Evolutionary conservation across 2,888 invertebrate species (phyloP).

Genomic region (Pseudolycoriella hygida): DNA sequence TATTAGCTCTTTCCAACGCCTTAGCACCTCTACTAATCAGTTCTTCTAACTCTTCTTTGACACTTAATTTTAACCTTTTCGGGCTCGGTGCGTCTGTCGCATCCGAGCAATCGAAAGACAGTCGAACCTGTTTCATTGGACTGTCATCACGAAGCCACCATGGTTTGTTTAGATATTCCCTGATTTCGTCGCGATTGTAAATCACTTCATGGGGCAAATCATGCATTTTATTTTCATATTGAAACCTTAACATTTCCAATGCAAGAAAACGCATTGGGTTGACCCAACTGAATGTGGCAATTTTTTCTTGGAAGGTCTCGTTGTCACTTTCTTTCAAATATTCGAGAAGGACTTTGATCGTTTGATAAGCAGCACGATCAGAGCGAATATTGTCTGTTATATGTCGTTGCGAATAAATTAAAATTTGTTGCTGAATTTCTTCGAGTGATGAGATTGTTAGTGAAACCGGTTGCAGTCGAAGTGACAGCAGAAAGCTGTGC

Average conservation of each 20-base stretch:
- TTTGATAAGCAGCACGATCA: slow-evolving; percentile 1
- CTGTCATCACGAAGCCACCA: slow-evolving; percentile 18
- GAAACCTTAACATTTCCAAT: slow-evolving; percentile 8
- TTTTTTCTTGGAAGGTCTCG: background rate
- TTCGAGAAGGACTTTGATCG: slow-evolving; percentile 1
- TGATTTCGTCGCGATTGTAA: slow-evolving; percentile 17
- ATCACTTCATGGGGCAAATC: slow-evolving; percentile 17
- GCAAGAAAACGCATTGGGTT: slow-evolving; percentile 19
- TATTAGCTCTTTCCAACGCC: slow-evolving; percentile 9
- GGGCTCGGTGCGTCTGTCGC: background rate
- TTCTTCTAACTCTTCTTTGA: slow-evolving; percentile 6
- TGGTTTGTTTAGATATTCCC: slow-evolving; percentile 15
- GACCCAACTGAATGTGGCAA: slow-evolving; percentile 16
- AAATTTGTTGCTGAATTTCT: background rate
- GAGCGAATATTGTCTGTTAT: background rate
- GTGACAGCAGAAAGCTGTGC: background rate
- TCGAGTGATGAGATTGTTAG: background rate
- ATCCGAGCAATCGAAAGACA: slow-evolving; percentile 1
- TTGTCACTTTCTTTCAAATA: background rate
- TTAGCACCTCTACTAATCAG: slow-evolving; percentile 8
- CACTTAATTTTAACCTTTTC: background rate
- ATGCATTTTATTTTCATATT: slow-evolving; percentile 2
- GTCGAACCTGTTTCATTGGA: background rate
- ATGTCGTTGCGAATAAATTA: background rate
- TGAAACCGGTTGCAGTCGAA: background rate